phyloP scores from a whole-genome alignment of 2,113 vertebrate species.

The Sinocyclocheilus rhinocerous region DNA sequence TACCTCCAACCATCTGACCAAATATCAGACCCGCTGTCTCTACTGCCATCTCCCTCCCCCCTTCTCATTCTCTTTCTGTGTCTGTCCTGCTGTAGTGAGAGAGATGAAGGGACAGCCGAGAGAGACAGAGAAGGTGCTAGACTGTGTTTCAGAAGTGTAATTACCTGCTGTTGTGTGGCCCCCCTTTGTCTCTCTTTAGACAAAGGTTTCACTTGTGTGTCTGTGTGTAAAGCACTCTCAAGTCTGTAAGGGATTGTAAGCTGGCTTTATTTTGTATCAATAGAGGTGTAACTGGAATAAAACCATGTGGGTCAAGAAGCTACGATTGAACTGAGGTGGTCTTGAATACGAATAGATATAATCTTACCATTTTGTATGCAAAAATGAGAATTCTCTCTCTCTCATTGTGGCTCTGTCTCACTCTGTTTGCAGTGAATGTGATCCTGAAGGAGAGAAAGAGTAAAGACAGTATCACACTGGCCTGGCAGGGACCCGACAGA shows the following conservation, averaged over 20 bases:
- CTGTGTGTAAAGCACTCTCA: slow-evolving; percentile 31
- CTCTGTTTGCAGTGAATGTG: slow-evolving; percentile 74
- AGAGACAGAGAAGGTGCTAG: slow-evolving; percentile 24
- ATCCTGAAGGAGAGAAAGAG: slow-evolving; percentile 82
- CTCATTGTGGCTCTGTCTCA: not conserved
- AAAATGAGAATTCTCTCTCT: too few species aligned
- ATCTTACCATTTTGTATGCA: slow-evolving; percentile 37
- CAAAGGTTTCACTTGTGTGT: slow-evolving; percentile 37
- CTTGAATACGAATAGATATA: too few species aligned
- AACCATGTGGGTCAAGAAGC: not conserved
- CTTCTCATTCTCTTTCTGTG: not conserved
- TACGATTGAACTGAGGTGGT: not conserved
- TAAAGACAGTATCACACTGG: slow-evolving; percentile 83
- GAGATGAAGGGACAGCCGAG: not conserved
- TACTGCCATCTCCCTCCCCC: not conserved
- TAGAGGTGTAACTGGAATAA: not conserved
- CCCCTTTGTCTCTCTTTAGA: slow-evolving; percentile 12
- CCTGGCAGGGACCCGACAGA: slow-evolving; percentile 80
- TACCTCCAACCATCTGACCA: slow-evolving; percentile 30
- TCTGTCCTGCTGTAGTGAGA: slow-evolving; percentile 1
- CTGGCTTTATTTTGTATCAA: not conserved
- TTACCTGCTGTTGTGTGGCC: slow-evolving; percentile 51
- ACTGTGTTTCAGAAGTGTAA: slow-evolving; percentile 38
- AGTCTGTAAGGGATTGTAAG: slow-evolving; percentile 43
- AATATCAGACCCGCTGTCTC: slow-evolving; percentile 26